phyloP scores from a whole-genome alignment of 2,113 vertebrate genomes.

The Ophthalmolycus amberensis region DNA sequence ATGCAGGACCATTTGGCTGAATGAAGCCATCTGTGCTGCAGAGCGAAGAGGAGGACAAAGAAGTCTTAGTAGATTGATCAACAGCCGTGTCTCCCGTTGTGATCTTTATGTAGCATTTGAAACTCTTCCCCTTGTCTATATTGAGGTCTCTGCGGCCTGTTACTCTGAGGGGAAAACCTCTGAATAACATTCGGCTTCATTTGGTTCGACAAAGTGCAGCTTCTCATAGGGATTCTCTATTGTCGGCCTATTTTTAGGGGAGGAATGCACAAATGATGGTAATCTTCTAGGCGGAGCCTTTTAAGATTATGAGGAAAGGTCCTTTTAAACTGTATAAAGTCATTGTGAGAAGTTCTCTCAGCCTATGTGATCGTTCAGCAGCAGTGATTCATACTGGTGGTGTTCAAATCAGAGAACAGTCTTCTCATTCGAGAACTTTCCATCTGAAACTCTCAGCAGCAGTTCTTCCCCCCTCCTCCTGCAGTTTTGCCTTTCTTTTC shows the following conservation, averaged over 20 bases:
- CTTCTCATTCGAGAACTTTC: constrained; percentile 75
- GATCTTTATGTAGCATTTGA: constrained; percentile 47
- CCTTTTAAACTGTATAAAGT: constrained; percentile 57
- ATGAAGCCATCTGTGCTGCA: constrained; percentile 66
- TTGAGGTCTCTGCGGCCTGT: constrained; percentile 18
- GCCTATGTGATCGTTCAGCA: constrained; percentile 37
- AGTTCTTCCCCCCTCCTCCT: not conserved
- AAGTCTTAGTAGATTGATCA: constrained; percentile 36
- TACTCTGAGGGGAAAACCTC: constrained; percentile 15
- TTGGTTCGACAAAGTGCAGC: constrained; percentile 44
- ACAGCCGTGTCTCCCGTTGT: constrained; percentile 11
- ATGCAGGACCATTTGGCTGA: constrained; percentile 55
- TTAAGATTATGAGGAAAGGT: constrained; percentile 59
- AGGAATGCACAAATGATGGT: constrained; percentile 69
- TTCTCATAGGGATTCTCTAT: constrained; percentile 59
- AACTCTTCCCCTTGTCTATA: constrained; percentile 32
- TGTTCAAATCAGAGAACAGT: constrained; percentile 56
- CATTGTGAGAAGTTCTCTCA: constrained; percentile 21
- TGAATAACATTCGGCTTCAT: constrained; percentile 44
- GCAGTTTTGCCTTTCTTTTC: constrained; percentile 50
- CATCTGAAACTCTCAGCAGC: constrained; percentile 58
- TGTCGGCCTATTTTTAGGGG: constrained; percentile 68
- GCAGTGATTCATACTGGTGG: constrained; percentile 61
- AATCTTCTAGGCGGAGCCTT: constrained; percentile 60
- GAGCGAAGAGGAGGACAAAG: constrained; percentile 50